Percentiles rank a stretch among this genome's conserved stretches.
Conservation (phyloP, 2,113 vertebrate genomes). For the Caracal caracal region DNA sequence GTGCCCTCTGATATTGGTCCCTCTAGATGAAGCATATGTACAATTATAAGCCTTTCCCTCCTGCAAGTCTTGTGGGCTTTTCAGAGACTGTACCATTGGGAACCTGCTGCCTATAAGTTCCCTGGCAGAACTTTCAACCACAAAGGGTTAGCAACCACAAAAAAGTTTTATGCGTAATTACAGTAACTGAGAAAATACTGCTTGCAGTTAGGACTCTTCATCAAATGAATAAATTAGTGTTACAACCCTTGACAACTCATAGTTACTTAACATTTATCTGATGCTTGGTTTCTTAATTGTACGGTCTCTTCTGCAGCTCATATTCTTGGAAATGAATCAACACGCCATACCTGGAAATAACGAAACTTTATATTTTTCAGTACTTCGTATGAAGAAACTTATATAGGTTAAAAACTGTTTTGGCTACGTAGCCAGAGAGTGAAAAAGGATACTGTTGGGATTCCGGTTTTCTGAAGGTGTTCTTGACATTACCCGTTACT, state of each 20-base stretch:
- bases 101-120: neutral
- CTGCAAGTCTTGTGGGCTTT: neutral
- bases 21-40: neutral
- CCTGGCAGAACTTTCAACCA: neutral
- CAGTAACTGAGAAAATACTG: neutral
- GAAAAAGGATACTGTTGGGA: neutral
- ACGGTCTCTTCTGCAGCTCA: neutral
- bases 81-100: neutral
- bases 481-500: neutral
- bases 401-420: neutral
- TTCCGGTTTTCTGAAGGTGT: neutral
- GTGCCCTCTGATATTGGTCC: neutral
- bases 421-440: neutral
- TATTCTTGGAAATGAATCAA: conserved; percentile 16
- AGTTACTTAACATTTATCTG: conserved; percentile 16
- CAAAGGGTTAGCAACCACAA: neutral
- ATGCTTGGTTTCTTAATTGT: conserved; percentile 12
- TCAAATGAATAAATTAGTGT: conserved; percentile 1
- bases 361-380: neutral
- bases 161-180: conserved; percentile 26
- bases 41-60: neutral
- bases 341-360: neutral
- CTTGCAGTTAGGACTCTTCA: neutral
- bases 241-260: neutral
- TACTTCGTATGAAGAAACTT: neutral